These are phyloP conservation scores for Drosophila putrida DNA, from an alignment of 2,888 invertebrate genomes.

Conservation along the genomic window DNA sequence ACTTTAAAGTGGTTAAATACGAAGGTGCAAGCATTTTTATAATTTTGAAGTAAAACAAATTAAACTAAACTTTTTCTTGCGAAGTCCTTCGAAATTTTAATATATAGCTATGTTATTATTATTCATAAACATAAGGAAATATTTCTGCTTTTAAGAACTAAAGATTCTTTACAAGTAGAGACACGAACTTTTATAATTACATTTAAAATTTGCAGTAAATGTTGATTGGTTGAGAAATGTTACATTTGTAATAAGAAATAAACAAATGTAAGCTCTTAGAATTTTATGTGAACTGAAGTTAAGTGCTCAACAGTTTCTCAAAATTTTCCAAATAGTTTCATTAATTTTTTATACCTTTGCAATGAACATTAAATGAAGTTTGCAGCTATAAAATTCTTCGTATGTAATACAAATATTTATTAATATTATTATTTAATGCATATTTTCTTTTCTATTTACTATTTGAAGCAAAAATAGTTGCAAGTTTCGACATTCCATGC, in stretches of 20 bases:
- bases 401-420: conserved; percentile 2
- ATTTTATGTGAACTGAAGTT: too few species aligned
- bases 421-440: conserved; percentile 6
- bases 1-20: too few species aligned
- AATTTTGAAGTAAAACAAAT: too few species aligned
- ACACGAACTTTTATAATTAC: not conserved
- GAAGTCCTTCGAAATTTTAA: too few species aligned
- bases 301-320: not conserved
- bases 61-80: too few species aligned
- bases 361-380: not conserved
- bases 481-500: conserved; percentile 33
- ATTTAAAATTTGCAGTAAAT: not conserved
- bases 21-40: too few species aligned
- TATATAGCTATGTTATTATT: too few species aligned
- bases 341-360: not conserved
- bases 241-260: too few species aligned
- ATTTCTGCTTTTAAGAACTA: not conserved
- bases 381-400: not conserved
- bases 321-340: not conserved
- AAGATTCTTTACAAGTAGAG: not conserved
- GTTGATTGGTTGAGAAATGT: too few species aligned
- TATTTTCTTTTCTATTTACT: conserved; percentile 18
- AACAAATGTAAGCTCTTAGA: too few species aligned
- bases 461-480: conserved; percentile 17
- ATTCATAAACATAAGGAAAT: not conserved